Percentiles rank a stretch among this genome's conserved stretches.
Evolutionary conservation across 1,140 invertebrate genomes (phyloP).

Genomic region (Drosophila burlai): DNA sequence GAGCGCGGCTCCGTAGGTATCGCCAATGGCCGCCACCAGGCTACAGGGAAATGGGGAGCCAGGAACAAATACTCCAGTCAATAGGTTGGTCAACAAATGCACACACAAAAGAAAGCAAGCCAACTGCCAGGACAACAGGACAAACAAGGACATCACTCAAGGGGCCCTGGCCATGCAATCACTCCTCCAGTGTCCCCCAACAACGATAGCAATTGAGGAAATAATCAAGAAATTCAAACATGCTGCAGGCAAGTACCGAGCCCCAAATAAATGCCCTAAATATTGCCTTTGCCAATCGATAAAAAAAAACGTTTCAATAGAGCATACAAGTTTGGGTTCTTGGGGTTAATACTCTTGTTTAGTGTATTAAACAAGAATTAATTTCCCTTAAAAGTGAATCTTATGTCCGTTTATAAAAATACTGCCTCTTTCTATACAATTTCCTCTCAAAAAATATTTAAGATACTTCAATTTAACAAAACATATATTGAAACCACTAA

Average conservation of each 20-base stretch:
- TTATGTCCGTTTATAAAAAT: background rate
- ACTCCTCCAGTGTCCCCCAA: slow-evolving; percentile 5
- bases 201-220: slow-evolving; percentile 49
- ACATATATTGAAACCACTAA: background rate
- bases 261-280: slow-evolving; percentile 13
- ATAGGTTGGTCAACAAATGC: slow-evolving; percentile 43
- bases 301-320: background rate
- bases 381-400: background rate
- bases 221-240: slow-evolving; percentile 47
- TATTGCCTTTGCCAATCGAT: background rate
- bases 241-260: slow-evolving; percentile 2
- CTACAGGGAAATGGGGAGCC: slow-evolving; percentile 84
- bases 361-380: too few species aligned
- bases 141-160: slow-evolving; percentile 20
- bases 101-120: slow-evolving; percentile 7
- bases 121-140: slow-evolving; percentile 16
- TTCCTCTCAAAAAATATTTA: background rate
- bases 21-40: slow-evolving; percentile 91
- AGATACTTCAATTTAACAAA: too few species aligned
- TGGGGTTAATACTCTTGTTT: background rate
- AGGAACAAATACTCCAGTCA: slow-evolving; percentile 27
- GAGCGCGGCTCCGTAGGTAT: slow-evolving; percentile 92
- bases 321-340: background rate
- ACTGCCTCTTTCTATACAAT: background rate
- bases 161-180: slow-evolving; percentile 22